Percentiles rank a stretch among this genome's conserved stretches.
Evolutionary conservation across 2,888 invertebrate genomes (phyloP).

Genomic region (Platycheirus rosarum): DNA sequence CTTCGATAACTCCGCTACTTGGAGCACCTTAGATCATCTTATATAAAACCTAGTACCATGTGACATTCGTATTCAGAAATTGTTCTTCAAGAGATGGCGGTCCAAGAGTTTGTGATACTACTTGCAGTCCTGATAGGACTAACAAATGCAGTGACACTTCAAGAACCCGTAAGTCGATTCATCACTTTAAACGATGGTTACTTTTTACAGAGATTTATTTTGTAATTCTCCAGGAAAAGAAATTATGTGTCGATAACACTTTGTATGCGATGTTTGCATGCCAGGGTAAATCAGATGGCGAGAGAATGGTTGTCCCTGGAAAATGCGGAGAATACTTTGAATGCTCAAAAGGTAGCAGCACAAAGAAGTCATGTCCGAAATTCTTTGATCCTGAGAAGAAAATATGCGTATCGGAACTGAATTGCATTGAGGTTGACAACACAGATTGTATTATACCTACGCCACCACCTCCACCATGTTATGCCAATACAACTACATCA

Average conservation of each 20-base stretch:
- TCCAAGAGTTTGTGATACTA: constrained; percentile 10
- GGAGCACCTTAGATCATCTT: too few relatives aligned
- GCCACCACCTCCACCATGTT: constrained; percentile 36
- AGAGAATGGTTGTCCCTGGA: constrained; percentile 78
- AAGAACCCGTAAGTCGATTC: constrained; percentile 9
- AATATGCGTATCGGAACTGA: constrained; percentile 77
- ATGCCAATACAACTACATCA: neutral
- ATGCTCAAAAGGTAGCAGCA: constrained; percentile 76
- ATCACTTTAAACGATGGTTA: neutral
- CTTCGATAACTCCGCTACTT: too few relatives aligned
- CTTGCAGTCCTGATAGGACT: constrained; percentile 35
- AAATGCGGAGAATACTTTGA: constrained; percentile 79
- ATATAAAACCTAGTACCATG: too few relatives aligned
- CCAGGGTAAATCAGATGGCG: constrained; percentile 76
- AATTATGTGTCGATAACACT: constrained; percentile 73
- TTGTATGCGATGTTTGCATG: constrained; percentile 78
- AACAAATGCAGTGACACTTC: neutral
- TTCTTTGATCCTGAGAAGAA: constrained; percentile 76
- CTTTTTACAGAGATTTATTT: neutral
- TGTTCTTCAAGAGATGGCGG: too few relatives aligned
- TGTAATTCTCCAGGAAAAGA: neutral
- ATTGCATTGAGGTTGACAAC: constrained; percentile 76
- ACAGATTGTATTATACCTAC: constrained; percentile 48
- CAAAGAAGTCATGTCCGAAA: constrained; percentile 74
- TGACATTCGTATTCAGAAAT: too few relatives aligned